These are phyloP conservation scores for Pangasianodon hypophthalmus DNA, from an alignment of 2,113 vertebrate genomes.

Conservation along the genomic window DNA sequence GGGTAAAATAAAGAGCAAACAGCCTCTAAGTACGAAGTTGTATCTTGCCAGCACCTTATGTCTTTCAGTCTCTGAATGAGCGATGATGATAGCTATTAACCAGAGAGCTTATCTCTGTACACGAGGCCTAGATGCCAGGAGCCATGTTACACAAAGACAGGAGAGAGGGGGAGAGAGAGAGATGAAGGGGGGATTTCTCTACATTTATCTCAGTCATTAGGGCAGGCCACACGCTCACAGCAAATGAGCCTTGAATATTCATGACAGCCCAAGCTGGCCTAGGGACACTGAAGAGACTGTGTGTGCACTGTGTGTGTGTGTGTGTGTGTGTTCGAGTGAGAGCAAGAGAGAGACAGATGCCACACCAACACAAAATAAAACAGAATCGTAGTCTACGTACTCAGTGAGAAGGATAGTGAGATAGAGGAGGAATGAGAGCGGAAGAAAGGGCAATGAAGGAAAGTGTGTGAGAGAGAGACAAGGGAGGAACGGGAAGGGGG, in stretches of 20 bases:
- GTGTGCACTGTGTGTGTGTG: constrained; percentile 22
- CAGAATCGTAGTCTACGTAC: not conserved
- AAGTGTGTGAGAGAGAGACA: constrained; percentile 45
- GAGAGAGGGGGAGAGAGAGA: constrained; percentile 15
- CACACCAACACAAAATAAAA: constrained; percentile 23
- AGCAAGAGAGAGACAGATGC: constrained; percentile 9
- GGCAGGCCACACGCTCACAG: constrained; percentile 47
- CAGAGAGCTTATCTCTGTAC: constrained; percentile 59
- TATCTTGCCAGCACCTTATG: constrained; percentile 56
- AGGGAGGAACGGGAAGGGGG: constrained; percentile 30
- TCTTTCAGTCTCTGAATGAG: constrained; percentile 56
- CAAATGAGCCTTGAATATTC: constrained; percentile 62
- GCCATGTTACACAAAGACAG: constrained; percentile 48
- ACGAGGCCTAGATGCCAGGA: constrained; percentile 52
- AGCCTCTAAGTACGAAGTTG: constrained; percentile 47
- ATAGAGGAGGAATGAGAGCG: not conserved
- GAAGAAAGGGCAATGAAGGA: constrained; percentile 9
- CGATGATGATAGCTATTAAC: constrained; percentile 61
- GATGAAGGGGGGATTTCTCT: constrained; percentile 60
- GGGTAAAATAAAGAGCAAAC: constrained; percentile 46
- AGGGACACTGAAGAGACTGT: constrained; percentile 50
- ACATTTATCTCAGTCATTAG: constrained; percentile 79
- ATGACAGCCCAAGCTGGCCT: constrained; percentile 54
- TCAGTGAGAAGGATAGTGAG: constrained; percentile 4
- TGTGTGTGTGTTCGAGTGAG: not conserved